These are phyloP conservation scores for Pseudococcus longispinus DNA, from an alignment of 2,888 invertebrate species.

Conservation along the genomic window DNA sequence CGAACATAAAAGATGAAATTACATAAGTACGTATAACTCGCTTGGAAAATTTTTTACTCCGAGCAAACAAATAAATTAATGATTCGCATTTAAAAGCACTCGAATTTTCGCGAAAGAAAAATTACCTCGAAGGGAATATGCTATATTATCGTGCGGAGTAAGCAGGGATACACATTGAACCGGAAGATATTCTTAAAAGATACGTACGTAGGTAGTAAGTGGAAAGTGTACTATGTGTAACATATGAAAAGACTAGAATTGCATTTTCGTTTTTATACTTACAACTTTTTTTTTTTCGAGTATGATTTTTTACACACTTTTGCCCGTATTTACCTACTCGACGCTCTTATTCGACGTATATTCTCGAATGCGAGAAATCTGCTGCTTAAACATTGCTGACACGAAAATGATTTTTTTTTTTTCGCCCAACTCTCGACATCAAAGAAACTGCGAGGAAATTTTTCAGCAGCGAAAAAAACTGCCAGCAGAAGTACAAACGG, in stretches of 20 bases:
- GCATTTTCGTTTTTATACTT: background rate
- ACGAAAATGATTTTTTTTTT: background rate
- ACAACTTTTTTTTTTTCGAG: background rate
- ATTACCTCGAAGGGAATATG: background rate
- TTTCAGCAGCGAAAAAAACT: background rate
- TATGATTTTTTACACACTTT: background rate
- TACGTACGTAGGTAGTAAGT: background rate
- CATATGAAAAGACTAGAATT: constrained; percentile 38
- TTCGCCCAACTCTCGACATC: background rate
- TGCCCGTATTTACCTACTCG: background rate
- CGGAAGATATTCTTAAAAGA: constrained; percentile 10
- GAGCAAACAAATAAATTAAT: constrained; percentile 35
- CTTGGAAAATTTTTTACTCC: background rate
- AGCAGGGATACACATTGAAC: background rate
- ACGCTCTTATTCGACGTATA: background rate
- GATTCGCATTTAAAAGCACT: constrained; percentile 36
- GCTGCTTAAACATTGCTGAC: constrained; percentile 16
- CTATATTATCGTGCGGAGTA: background rate
- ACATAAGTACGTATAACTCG: background rate
- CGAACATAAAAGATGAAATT: background rate
- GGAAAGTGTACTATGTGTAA: background rate
- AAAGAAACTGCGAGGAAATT: background rate
- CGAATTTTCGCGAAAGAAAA: constrained; percentile 14
- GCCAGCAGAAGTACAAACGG: background rate
- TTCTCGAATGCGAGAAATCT: background rate